Evolutionary conservation across 2,797 vertebrate genomes (phyloP).

Genomic region (Enteromius afrohamiltoni): DNA sequence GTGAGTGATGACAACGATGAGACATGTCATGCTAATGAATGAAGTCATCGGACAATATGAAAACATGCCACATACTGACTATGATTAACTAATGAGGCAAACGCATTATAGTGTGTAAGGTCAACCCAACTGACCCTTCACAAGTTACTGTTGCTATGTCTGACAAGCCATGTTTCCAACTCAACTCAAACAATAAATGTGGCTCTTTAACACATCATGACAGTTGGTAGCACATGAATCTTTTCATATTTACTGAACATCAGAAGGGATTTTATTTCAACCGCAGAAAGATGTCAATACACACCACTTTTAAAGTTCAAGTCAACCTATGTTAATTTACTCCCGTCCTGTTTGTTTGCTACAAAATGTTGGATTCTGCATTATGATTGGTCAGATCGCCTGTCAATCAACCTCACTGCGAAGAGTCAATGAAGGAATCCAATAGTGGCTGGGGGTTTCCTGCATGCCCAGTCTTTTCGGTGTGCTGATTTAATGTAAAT

Average conservation of each 20-base stretch:
- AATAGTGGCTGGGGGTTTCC: background rate
- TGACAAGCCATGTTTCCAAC: background rate
- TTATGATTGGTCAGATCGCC: no score
- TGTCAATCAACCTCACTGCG: no score
- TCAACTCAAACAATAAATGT: background rate
- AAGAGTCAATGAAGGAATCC: no score
- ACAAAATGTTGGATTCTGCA: no score
- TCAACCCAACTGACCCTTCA: background rate
- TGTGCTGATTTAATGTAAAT: background rate
- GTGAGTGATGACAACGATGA: background rate
- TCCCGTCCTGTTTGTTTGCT: no score
- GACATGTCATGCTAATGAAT: background rate
- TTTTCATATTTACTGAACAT: background rate
- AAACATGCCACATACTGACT: slow-evolving; percentile 8
- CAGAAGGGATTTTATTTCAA: background rate
- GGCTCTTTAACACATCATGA: background rate
- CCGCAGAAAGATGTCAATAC: background rate
- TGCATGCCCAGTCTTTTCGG: background rate
- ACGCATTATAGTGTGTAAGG: background rate
- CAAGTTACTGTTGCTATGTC: background rate
- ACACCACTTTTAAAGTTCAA: background rate
- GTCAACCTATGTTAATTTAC: background rate
- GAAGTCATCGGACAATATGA: background rate
- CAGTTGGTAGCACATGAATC: background rate
- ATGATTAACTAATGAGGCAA: background rate